A percentile compares a stretch with the other conserved stretches of the same genome.
Conservation (phyloP, 2,888 invertebrate species). For the Hirtodrosophila duncani region DNA sequence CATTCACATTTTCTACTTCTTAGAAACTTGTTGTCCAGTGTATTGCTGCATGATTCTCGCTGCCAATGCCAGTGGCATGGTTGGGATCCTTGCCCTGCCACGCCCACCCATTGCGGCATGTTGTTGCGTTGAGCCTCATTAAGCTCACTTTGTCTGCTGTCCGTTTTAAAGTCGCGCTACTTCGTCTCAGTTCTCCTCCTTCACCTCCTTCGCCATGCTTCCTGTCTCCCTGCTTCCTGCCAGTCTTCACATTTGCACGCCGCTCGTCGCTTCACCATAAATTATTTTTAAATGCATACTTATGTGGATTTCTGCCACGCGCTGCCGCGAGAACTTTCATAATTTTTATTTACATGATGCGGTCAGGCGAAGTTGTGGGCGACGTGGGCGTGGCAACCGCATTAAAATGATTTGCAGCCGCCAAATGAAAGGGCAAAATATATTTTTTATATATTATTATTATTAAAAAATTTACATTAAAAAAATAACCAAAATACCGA, state of each 20-base stretch:
- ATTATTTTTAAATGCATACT: slow-evolving; percentile 58
- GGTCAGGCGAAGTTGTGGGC: slow-evolving; percentile 9
- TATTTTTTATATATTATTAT: too few relatives aligned
- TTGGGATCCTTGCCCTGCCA: not conserved
- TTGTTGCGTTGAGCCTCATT: slow-evolving; percentile 53
- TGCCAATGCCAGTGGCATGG: slow-evolving; percentile 2
- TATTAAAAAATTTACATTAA: too few relatives aligned
- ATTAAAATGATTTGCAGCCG: slow-evolving; percentile 38
- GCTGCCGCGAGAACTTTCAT: slow-evolving; percentile 48
- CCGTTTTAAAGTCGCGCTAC: slow-evolving; percentile 41
- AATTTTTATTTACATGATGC: slow-evolving; percentile 51
- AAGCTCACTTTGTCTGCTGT: slow-evolving; percentile 53
- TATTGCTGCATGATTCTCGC: not conserved
- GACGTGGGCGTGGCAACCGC: slow-evolving; percentile 13
- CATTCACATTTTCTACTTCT: too few relatives aligned
- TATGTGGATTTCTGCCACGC: slow-evolving; percentile 52
- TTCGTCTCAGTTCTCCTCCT: not conserved
- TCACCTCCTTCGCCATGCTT: not conserved
- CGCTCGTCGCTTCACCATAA: slow-evolving; percentile 36
- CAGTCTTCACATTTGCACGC: slow-evolving; percentile 13
- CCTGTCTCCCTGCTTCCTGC: not conserved
- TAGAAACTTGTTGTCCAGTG: too few relatives aligned
- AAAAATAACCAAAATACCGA: not conserved
- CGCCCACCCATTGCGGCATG: slow-evolving; percentile 27
- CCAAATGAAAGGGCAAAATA: too few relatives aligned